These are phyloP conservation scores for Drosophila tani DNA, from an alignment of 1,140 invertebrate species.

Conservation along the genomic window DNA sequence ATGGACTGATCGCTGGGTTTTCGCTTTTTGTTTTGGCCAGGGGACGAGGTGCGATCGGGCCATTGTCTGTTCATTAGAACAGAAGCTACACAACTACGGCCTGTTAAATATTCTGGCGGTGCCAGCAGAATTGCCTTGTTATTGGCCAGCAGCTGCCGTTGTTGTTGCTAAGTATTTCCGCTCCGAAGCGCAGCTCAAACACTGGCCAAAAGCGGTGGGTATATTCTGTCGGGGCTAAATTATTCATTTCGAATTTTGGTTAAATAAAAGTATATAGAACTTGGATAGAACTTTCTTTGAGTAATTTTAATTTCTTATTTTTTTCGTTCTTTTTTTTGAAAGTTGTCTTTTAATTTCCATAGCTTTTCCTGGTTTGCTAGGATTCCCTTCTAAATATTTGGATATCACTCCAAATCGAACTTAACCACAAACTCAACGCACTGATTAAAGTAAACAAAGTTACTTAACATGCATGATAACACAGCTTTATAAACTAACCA, in stretches of 20 bases:
- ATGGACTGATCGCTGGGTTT: constrained; percentile 1
- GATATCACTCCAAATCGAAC: not conserved
- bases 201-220: not conserved
- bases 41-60: constrained; percentile 9
- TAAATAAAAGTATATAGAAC: not conserved
- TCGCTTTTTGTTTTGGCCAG: not conserved
- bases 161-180: constrained; percentile 65
- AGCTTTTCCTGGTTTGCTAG: not conserved
- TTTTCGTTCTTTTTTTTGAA: no score
- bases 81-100: constrained; percentile 40
- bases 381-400: not conserved
- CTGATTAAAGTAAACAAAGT: not conserved
- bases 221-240: not conserved
- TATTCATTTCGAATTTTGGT: not conserved
- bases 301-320: no score
- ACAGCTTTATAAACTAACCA: not conserved
- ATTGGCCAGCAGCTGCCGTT: constrained; percentile 29
- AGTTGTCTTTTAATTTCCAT: not conserved
- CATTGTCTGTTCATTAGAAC: constrained; percentile 61
- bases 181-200: constrained; percentile 27
- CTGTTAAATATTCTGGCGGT: constrained; percentile 65
- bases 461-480: not conserved
- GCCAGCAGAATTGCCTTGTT: constrained; percentile 35
- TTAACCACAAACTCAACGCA: not conserved
- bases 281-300: no score